Evolutionary conservation across 2,797 vertebrate species (phyloP).

Genomic region (Scleropages formosus): DNA sequence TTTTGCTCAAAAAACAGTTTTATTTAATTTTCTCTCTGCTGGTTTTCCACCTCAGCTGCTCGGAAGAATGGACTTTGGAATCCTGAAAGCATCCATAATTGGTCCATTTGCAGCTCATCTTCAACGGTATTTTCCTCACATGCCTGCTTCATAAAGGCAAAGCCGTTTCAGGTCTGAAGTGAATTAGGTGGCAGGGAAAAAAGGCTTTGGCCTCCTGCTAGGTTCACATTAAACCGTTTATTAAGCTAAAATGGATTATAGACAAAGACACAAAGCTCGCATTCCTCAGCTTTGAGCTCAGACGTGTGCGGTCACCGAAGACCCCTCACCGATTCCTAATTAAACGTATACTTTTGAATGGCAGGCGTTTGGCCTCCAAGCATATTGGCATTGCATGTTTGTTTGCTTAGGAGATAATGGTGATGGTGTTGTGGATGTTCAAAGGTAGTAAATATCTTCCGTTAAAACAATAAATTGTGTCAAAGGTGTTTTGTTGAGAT

Average conservation of each 20-base stretch:
- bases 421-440: constrained; percentile 19
- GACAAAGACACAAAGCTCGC: constrained; percentile 62
- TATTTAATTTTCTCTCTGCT: constrained; percentile 47
- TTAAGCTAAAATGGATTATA: constrained; percentile 80
- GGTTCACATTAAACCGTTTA: constrained; percentile 74
- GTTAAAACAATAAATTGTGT: constrained; percentile 9
- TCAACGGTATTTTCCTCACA: constrained; percentile 66
- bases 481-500: constrained; percentile 10
- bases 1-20: constrained; percentile 1
- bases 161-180: constrained; percentile 71
- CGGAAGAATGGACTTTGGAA: constrained; percentile 37
- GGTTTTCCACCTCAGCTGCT: constrained; percentile 50
- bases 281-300: constrained; percentile 62
- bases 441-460: constrained; percentile 21
- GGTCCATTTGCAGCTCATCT: constrained; percentile 67
- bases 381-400: constrained; percentile 50
- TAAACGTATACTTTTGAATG: constrained; percentile 64
- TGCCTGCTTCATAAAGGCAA: constrained; percentile 66
- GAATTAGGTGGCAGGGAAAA: constrained; percentile 60
- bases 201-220: constrained; percentile 54
- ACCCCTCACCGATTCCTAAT: constrained; percentile 57
- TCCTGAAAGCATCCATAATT: constrained; percentile 57
- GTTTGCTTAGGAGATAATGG: constrained; percentile 51
- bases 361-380: constrained; percentile 55
- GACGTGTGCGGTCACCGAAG: constrained; percentile 49